phyloP scores from a whole-genome alignment of 2,888 invertebrate species.

The Entomobrya multifasciata region DNA sequence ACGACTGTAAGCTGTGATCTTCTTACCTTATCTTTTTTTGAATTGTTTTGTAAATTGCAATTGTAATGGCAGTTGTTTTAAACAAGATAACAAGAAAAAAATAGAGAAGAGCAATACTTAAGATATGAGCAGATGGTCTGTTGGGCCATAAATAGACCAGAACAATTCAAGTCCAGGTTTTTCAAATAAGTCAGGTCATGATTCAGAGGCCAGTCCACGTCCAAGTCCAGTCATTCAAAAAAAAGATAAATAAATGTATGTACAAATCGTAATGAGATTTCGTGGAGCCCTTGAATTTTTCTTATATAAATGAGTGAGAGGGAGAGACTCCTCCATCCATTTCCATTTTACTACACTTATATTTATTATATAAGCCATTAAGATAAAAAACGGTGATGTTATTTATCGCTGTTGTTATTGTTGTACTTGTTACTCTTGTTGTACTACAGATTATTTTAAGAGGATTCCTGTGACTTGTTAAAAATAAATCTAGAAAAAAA shows the following conservation, averaged over 20 bases:
- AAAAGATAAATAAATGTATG: neutral
- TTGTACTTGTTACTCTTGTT: slow-evolving; percentile 45
- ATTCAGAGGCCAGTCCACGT: neutral
- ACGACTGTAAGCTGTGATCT: neutral
- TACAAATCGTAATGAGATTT: slow-evolving; percentile 70
- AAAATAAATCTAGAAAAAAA: slow-evolving; percentile 19
- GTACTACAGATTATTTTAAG: slow-evolving; percentile 59
- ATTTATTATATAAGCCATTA: slow-evolving; percentile 40
- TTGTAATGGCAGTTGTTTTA: slow-evolving; percentile 26
- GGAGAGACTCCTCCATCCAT: neutral
- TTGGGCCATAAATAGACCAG: slow-evolving; percentile 65
- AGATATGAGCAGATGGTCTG: slow-evolving; percentile 49
- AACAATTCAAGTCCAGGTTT: neutral
- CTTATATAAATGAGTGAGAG: slow-evolving; percentile 17
- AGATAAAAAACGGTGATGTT: slow-evolving; percentile 34
- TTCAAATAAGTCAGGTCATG: slow-evolving; percentile 47
- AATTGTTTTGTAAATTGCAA: neutral
- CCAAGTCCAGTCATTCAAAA: slow-evolving; percentile 31
- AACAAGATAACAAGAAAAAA: slow-evolving; percentile 35
- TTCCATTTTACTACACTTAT: slow-evolving; percentile 1
- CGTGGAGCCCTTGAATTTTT: slow-evolving; percentile 20
- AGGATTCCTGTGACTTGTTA: slow-evolving; percentile 65
- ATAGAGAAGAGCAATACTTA: neutral
- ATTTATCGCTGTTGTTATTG: slow-evolving; percentile 54
- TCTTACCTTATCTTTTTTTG: too few relatives aligned